Conservation (phyloP, 2,888 invertebrate species). For the Corbicula japonica region DNA sequence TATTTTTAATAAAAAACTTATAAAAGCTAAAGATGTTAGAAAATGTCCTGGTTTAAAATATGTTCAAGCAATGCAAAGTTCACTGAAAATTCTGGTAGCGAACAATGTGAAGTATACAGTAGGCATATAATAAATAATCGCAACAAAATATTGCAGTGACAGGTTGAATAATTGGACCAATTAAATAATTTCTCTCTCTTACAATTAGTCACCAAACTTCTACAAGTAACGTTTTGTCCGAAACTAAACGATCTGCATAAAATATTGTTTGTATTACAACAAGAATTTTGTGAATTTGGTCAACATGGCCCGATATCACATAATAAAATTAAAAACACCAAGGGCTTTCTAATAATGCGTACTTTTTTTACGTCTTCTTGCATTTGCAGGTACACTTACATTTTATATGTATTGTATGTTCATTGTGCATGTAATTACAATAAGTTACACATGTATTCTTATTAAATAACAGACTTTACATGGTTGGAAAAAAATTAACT, state of each 20-base stretch:
- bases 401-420: no score
- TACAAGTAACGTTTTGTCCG: slow-evolving; percentile 12
- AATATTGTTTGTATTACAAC: not conserved
- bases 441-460: no score
- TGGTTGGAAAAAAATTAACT: no score
- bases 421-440: no score
- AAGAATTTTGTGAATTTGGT: slow-evolving; percentile 3
- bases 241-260: not conserved
- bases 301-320: not conserved
- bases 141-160: not conserved
- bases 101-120: not conserved
- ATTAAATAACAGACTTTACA: no score
- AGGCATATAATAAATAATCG: not conserved
- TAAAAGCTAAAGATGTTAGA: no score
- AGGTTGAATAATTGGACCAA: slow-evolving; percentile 35
- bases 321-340: not conserved
- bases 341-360: not conserved
- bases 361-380: not conserved
- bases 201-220: slow-evolving; percentile 8
- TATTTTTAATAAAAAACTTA: no score
- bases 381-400: no score
- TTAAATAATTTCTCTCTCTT: slow-evolving; percentile 10
- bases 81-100: not conserved
- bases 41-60: no score
- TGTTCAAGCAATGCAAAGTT: no score